phyloP scores from a whole-genome alignment of 2,797 vertebrate species.

The Enteromius treurensis region DNA sequence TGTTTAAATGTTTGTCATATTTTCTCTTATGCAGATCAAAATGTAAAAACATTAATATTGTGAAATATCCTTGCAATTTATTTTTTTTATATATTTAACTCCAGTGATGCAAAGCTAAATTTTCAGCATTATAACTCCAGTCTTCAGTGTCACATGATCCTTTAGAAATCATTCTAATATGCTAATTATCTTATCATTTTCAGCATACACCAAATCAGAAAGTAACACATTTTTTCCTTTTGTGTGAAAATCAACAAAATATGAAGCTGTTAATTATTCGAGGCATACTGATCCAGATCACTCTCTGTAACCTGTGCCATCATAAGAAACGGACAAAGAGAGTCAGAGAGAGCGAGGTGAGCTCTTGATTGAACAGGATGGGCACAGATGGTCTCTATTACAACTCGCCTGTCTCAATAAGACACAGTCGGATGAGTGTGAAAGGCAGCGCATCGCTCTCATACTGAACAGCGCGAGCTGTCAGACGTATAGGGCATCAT shows the following conservation, averaged over 20 bases:
- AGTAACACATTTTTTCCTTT: no score
- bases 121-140: no score
- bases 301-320: constrained; percentile 36
- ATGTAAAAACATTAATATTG: background rate
- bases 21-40: background rate
- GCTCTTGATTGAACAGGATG: constrained; percentile 63
- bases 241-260: background rate
- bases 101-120: background rate
- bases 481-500: constrained; percentile 35
- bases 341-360: constrained; percentile 8
- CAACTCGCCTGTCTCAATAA: constrained; percentile 73
- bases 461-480: constrained; percentile 42
- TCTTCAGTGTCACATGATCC: background rate
- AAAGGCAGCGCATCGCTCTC: constrained; percentile 41
- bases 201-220: background rate
- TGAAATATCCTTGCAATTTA: background rate
- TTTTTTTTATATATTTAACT: no score
- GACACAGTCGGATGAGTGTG: constrained; percentile 65
- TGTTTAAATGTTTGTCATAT: no score
- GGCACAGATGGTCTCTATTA: constrained; percentile 77
- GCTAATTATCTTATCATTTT: background rate
- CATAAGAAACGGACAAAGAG: constrained; percentile 4
- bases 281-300: constrained; percentile 61
- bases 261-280: constrained; percentile 30
- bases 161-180: background rate